Evolutionary conservation across 2,113 vertebrate genomes (phyloP).

Genomic region (Nyctibius bracteatus): DNA sequence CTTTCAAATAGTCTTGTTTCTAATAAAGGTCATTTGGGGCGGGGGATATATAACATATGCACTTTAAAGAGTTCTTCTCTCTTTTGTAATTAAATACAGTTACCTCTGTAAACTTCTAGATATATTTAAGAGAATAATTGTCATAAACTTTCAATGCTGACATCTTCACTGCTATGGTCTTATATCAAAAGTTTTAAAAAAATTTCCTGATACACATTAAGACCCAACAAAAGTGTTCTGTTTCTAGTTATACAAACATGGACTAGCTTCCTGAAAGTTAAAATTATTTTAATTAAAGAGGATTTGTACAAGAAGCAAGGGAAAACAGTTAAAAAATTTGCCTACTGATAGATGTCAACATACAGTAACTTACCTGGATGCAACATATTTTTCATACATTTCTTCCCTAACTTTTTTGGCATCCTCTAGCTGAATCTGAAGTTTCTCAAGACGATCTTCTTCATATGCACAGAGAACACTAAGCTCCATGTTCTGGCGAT

Average conservation of each 20-base stretch:
- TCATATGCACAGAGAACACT: slow-evolving; percentile 90
- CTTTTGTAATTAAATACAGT: not conserved
- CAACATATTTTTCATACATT: slow-evolving; percentile 93
- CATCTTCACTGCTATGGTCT: not conserved
- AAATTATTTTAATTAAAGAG: not conserved
- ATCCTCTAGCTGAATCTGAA: slow-evolving; percentile 90
- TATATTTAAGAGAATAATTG: not conserved
- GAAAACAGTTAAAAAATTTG: not conserved
- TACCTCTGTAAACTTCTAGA: not conserved
- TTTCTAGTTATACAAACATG: not conserved
- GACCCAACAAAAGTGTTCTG: not conserved
- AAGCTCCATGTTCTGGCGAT: slow-evolving; percentile 92
- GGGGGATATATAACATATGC: not conserved
- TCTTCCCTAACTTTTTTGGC: slow-evolving; percentile 92
- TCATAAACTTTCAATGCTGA: not conserved
- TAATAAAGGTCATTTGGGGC: not conserved
- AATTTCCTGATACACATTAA: not conserved
- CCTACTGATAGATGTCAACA: not conserved
- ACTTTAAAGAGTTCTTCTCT: not conserved
- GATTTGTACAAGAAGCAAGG: not conserved
- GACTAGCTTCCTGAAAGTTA: not conserved
- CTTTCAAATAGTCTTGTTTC: not conserved
- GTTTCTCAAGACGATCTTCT: slow-evolving; percentile 89
- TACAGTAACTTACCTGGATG: slow-evolving; percentile 80
- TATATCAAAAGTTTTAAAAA: not conserved